phyloP scores from a whole-genome alignment of 1,140 invertebrate species.

The Potamilus streckersoni region DNA sequence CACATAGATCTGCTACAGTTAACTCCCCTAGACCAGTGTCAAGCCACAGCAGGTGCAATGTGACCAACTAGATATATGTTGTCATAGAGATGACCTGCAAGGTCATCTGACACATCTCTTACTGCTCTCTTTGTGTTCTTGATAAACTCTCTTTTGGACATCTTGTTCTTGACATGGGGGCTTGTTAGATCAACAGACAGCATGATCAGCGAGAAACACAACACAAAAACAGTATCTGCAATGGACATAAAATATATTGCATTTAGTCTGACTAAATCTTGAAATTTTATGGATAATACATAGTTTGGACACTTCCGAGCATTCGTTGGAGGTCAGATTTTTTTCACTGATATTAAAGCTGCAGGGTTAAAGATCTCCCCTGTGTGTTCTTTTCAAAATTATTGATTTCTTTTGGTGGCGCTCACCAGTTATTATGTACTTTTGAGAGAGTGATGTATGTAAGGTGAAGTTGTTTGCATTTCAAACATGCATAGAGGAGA shows the following conservation, averaged over 20 bases:
- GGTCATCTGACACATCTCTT: slow-evolving; percentile 67
- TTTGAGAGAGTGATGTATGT: too few species aligned
- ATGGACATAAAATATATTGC: slow-evolving; percentile 24
- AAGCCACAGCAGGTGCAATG: slow-evolving; percentile 55
- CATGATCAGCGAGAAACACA: slow-evolving; percentile 73
- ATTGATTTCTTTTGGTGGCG: too few species aligned
- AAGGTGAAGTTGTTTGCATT: too few species aligned
- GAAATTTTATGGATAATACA: too few species aligned
- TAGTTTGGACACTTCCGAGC: not conserved
- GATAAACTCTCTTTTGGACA: slow-evolving; percentile 74
- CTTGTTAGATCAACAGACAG: slow-evolving; percentile 71
- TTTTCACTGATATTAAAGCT: not conserved
- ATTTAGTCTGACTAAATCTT: too few species aligned
- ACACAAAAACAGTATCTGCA: slow-evolving; percentile 71
- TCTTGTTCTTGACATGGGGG: slow-evolving; percentile 74
- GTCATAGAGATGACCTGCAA: slow-evolving; percentile 72
- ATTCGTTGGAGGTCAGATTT: not conserved
- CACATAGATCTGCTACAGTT: too few species aligned
- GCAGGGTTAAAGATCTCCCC: too few species aligned
- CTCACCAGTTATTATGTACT: too few species aligned
- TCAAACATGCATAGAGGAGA: too few species aligned
- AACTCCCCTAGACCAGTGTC: too few species aligned
- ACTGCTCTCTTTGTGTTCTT: slow-evolving; percentile 71
- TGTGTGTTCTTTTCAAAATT: too few species aligned
- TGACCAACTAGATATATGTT: slow-evolving; percentile 72